Evolutionary conservation across 2,797 vertebrate genomes (phyloP).

Genomic region (Sebastes matsubarae): DNA sequence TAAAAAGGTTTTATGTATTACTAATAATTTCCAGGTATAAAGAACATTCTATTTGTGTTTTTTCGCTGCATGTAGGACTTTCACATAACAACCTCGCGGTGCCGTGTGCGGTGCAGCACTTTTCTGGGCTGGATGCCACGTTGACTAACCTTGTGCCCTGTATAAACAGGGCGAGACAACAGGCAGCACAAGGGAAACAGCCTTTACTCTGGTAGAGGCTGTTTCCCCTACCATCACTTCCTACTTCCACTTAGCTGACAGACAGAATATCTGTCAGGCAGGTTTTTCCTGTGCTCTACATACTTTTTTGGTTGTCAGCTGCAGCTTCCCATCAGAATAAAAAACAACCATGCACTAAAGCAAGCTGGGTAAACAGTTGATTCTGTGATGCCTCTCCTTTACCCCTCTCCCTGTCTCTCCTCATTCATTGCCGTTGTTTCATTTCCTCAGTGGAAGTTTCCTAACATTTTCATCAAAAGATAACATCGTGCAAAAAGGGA

Average conservation of each 20-base stretch:
- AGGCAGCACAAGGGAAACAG: constrained; percentile 64
- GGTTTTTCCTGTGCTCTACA: constrained; percentile 71
- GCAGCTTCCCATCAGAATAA: constrained; percentile 61
- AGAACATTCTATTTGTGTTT: constrained; percentile 6
- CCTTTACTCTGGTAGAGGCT: constrained; percentile 61
- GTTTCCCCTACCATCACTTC: constrained; percentile 67
- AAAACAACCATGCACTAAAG: constrained; percentile 52
- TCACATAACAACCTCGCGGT: neutral
- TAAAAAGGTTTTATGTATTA: constrained; percentile 5
- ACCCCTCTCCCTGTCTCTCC: constrained; percentile 17
- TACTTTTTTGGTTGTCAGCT: constrained; percentile 67
- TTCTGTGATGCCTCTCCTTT: constrained; percentile 28
- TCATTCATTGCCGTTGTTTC: constrained; percentile 46
- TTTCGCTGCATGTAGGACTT: constrained; percentile 4
- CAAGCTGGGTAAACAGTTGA: constrained; percentile 58
- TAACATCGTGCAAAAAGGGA: constrained; percentile 3
- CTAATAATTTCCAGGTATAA: neutral
- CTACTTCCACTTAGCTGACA: constrained; percentile 74
- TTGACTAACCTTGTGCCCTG: constrained; percentile 59
- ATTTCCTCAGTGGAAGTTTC: constrained; percentile 57
- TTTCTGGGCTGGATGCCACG: constrained; percentile 66
- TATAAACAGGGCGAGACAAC: constrained; percentile 61
- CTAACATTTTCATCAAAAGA: constrained; percentile 55
- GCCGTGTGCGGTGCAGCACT: constrained; percentile 36
- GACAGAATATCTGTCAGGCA: constrained; percentile 71